Base-by-base conservation (phyloP, 23 tunicate genomes). In the Styela plicata region DNA sequence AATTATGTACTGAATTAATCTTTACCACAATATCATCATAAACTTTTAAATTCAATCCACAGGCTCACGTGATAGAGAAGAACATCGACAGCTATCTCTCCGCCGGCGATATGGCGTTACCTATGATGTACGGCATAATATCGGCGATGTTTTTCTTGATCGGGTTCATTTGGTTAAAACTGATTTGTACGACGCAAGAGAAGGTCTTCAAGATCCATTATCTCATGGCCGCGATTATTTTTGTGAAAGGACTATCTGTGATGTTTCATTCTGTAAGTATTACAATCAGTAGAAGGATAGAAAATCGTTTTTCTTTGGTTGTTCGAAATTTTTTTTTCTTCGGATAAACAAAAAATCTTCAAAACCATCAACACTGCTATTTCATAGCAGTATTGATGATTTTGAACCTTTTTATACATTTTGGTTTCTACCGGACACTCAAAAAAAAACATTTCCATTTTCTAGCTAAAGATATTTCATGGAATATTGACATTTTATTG, bases 201-300 rank as follows among this genome's bases (percentile, higher is more conserved):
- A 65, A 79, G 74, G 99, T 95, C 18, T 95, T 95, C 85, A 82
- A 52, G 24, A 95, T 95, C 68, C 99, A 95, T 77, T 90, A 95
- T 61, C 73, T 95, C 70, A 95, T 95, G 99, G 91, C 88, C 21
- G 74, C 74, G 33, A 62, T 95, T 17, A 78, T 95, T 31, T 68
- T 95, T 68, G 75, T 90, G 69, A 95, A 95, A 67, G 99, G 82
- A 20, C 82, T 95, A 7, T 95, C 99, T 13, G 83, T 90, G 21
- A 88, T 88, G 65, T 95, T 95, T 63, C 99, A 95, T 76, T 83
- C 99, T 3, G 97, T 91, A 66, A 86, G 97, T 86, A 1, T 18
- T 17, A 17, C 3, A 80, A 27, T 64, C n/a, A 69, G 32, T 69
- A 22, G 1, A 22, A 24, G 29, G 74, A 25, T 0, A 22, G n/a